These are phyloP conservation scores for Probaryconus sp. DNA, from an alignment of 1,140 invertebrate species.

Conservation along the genomic window DNA sequence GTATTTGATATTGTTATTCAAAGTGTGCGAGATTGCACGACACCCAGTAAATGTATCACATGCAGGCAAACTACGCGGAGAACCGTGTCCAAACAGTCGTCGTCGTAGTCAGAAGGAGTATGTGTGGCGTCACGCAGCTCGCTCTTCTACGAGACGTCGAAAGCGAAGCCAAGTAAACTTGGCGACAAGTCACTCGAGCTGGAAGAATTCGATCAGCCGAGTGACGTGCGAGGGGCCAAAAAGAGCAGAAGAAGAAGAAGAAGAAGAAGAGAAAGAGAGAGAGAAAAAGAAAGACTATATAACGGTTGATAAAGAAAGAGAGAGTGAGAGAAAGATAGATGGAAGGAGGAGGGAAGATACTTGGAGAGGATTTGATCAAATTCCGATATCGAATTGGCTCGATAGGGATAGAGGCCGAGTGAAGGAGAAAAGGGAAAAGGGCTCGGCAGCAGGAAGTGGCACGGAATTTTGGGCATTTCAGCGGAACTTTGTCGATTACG, in stretches of 20 bases:
- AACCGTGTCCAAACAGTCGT: constrained; percentile 10
- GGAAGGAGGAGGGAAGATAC: constrained; percentile 37
- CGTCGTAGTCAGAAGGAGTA: neutral
- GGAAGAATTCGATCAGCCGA: constrained; percentile 75
- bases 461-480: constrained; percentile 62
- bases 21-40: too few species aligned
- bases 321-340: constrained; percentile 9
- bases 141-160: constrained; percentile 20
- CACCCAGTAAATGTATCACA: too few species aligned
- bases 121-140: constrained; percentile 12
- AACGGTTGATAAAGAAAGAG: neutral
- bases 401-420: constrained; percentile 37
- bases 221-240: constrained; percentile 48
- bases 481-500: constrained; percentile 67
- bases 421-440: constrained; percentile 9
- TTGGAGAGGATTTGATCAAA: constrained; percentile 74
- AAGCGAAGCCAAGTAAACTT: constrained; percentile 69
- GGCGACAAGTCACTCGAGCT: constrained; percentile 75
- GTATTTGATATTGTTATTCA: too few species aligned
- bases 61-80: neutral
- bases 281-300: too few species aligned
- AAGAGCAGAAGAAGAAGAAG: constrained; percentile 13
- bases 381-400: constrained; percentile 75
- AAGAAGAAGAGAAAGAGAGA: constrained; percentile 6
- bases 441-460: constrained; percentile 46